Base-by-base conservation (phyloP, 2,888 invertebrate genomes). In the Drosophila lacicola region DNA sequence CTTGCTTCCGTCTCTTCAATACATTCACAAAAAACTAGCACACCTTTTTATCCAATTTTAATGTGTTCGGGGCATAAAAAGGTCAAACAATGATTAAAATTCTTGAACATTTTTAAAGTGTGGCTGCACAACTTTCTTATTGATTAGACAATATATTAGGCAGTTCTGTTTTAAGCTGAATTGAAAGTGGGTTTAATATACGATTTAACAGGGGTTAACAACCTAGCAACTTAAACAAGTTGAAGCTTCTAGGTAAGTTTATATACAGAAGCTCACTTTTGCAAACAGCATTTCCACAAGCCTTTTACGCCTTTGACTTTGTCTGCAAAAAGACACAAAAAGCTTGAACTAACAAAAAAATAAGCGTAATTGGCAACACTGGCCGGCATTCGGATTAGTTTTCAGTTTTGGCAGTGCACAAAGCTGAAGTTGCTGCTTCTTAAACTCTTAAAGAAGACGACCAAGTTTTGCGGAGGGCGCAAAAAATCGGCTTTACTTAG, bases 361-460 rank as follows among this genome's bases (percentile, higher is more conserved):
- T 5, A 13, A 19, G 14, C 56, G 19, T 46, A 53, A 53, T 53
- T 44, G 14, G 14, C 53, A 51, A 33, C 44, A 46, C 51, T 60
- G 51, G 9, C 33, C 17, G 41, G 29, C 55, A 39, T 29, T 47
- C 21, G 33, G 25, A n/a, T 53, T 44, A 36, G 50, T 68, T 47
- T 36, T 25, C 49, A 45, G 2, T 37, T 5, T 13, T 17, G 10
- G 37, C 10, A 5, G 1, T 25, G 45, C n/a, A 34, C 51, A 58
- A 67, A 66, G 50, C 41, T n/a, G 17, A 44, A 33, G 29, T 19
- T 56, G 47, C 69, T 51, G 34, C 62, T 60, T 56, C 46, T 63
- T 66, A 58, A 76, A 73, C 49, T 60, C 63, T 78, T 72, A 64
- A 81, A 53, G 64, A 8, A 78, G 70, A 61, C 58, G 49, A 54